A percentile compares a stretch with the other conserved stretches of the same genome.
Evolutionary conservation across 1,140 invertebrate genomes (phyloP).

Genomic region (Phocides pigmalion): DNA sequence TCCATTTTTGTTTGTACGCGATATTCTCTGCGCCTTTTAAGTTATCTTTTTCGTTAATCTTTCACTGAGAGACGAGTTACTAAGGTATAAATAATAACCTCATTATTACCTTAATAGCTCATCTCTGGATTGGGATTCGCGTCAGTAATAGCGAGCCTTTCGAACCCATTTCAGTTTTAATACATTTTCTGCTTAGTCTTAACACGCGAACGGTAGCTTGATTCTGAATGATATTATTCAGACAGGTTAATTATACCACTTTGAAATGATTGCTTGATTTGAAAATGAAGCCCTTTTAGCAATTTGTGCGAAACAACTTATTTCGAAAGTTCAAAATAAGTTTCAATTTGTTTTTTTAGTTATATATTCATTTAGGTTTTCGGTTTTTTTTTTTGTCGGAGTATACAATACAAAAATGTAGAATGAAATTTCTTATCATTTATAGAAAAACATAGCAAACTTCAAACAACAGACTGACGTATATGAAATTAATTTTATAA

Average conservation of each 20-base stretch:
- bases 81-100: conserved; percentile 49
- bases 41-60: background rate
- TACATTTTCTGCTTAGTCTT: conserved; percentile 21
- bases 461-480: no score
- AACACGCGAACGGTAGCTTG: conserved; percentile 22
- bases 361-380: no score
- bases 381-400: no score
- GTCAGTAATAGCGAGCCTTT: conserved; percentile 20
- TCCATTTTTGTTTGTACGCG: no score
- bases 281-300: background rate
- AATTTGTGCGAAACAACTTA: no score
- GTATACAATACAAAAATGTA: no score
- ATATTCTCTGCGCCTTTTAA: no score
- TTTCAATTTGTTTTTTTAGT: no score
- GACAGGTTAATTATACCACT: conserved; percentile 19
- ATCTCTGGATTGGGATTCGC: conserved; percentile 29
- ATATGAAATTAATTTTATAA: no score
- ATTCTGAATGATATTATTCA: conserved; percentile 17
- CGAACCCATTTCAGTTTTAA: conserved; percentile 26
- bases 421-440: no score
- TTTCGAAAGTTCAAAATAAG: no score
- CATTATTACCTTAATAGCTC: conserved; percentile 45
- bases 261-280: conserved; percentile 4
- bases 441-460: no score
- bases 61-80: background rate